These are phyloP conservation scores for Acinonyx jubatus DNA, from an alignment of 2,113 vertebrate species.

Conservation along the genomic window DNA sequence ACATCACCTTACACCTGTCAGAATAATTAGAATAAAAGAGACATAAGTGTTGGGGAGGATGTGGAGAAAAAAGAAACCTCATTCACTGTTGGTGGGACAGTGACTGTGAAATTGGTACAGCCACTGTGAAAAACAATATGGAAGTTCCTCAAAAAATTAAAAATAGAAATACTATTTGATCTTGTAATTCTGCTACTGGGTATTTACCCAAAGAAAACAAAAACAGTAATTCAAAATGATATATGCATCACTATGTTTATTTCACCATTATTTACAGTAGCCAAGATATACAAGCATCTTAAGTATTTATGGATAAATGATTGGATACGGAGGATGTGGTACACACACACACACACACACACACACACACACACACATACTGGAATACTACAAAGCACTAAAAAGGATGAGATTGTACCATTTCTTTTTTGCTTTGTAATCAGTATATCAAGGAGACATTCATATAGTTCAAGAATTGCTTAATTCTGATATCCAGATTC, in stretches of 20 bases:
- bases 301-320: neutral
- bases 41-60: neutral
- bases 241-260: neutral
- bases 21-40: neutral
- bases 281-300: neutral
- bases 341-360: neutral
- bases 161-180: neutral
- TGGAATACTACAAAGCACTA: neutral
- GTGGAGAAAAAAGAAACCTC: neutral
- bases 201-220: neutral
- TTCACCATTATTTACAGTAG: neutral
- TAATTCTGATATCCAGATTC: too few relatives aligned
- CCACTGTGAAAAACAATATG: neutral
- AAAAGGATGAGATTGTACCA: neutral
- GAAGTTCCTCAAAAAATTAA: neutral
- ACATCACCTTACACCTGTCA: neutral
- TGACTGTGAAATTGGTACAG: neutral
- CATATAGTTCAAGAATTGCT: too few relatives aligned
- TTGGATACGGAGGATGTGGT: neutral
- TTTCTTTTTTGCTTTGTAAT: neutral
- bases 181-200: neutral
- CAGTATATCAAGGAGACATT: too few relatives aligned
- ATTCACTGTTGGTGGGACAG: neutral
- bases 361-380: neutral
- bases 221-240: neutral